These are phyloP conservation scores for Drepanosiphum platanoidis DNA, from an alignment of 2,888 invertebrate genomes.

Conservation along the genomic window DNA sequence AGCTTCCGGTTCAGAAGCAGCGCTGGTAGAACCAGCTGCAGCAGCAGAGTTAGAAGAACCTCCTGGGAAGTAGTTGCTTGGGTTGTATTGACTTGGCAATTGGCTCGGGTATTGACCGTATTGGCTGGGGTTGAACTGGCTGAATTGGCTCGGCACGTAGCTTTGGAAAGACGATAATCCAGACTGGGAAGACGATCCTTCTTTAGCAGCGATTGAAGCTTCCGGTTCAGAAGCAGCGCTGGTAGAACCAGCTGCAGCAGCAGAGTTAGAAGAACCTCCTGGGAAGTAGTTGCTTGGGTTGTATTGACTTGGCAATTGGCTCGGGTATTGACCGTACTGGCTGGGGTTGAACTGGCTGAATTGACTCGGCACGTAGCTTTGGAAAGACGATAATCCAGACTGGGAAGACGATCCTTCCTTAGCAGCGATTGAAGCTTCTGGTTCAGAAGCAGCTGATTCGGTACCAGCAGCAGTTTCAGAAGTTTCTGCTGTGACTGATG, in stretches of 20 bases:
- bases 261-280: neutral
- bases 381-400: neutral
- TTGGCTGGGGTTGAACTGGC: no score
- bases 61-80: neutral
- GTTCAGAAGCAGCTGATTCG: neutral
- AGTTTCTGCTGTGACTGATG: neutral
- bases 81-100: neutral
- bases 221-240: neutral
- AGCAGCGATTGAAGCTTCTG: neutral
- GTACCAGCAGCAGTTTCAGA: neutral
- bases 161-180: neutral
- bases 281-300: neutral
- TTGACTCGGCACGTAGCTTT: constrained; percentile 3
- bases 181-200: neutral
- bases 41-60: neutral
- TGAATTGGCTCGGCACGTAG: neutral
- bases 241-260: neutral
- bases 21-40: neutral
- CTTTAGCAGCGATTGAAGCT: neutral
- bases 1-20: neutral
- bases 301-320: neutral
- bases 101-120: no score
- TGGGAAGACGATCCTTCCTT: neutral
- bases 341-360: constrained; percentile 5
- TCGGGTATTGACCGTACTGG: neutral